phyloP scores from a whole-genome alignment of 2,888 invertebrate genomes.

The Neoitamus cyanurus region DNA sequence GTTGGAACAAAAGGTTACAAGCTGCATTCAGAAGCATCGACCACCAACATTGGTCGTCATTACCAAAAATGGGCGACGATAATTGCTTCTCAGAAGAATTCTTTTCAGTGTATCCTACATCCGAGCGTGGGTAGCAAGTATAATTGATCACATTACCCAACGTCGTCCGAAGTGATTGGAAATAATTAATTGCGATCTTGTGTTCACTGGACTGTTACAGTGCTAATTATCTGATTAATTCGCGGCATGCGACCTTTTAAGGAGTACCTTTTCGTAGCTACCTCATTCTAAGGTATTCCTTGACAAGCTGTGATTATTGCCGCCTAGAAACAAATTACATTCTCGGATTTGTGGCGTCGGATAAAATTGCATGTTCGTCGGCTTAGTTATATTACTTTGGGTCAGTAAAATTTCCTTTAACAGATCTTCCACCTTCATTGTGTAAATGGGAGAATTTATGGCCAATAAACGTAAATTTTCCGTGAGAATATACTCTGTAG shows the following conservation, averaged over 20 bases:
- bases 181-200: conserved; percentile 36
- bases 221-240: conserved; percentile 38
- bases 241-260: conserved; percentile 22
- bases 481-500: background rate
- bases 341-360: background rate
- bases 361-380: conserved; percentile 7
- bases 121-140: background rate
- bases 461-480: background rate
- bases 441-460: background rate
- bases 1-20: background rate
- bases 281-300: conserved; percentile 11
- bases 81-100: conserved; percentile 14
- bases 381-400: background rate
- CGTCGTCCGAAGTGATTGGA: background rate
- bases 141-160: conserved; percentile 13
- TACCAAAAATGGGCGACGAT: conserved; percentile 14
- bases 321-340: background rate
- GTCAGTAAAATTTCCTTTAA: background rate
- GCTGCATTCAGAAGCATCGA: background rate
- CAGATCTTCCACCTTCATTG: background rate
- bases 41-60: conserved; percentile 9
- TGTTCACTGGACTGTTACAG: conserved; percentile 26
- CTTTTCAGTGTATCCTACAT: background rate
- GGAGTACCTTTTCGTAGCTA: conserved; percentile 15
- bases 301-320: background rate